phyloP scores from a whole-genome alignment of 2,797 vertebrate genomes.

The Manis javanica region DNA sequence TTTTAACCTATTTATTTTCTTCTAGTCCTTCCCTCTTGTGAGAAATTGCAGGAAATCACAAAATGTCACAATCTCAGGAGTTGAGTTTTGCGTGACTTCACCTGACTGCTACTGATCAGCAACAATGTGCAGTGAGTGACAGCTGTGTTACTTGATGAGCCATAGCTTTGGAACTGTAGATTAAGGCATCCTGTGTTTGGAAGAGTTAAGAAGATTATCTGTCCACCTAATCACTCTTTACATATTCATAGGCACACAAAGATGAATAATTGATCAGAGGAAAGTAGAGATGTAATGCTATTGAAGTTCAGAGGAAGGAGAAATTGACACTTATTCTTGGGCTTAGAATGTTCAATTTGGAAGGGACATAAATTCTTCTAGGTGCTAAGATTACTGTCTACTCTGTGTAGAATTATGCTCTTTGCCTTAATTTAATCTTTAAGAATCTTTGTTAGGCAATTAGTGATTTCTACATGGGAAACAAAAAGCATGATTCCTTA shows the following conservation, averaged over 20 bases:
- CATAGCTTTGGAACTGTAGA: background rate
- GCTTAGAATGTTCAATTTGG: background rate
- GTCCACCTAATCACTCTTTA: background rate
- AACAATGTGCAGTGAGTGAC: background rate
- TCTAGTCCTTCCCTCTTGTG: background rate
- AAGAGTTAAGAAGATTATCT: constrained; percentile 40
- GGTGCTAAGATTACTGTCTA: background rate
- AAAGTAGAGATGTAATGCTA: background rate
- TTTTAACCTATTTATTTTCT: background rate
- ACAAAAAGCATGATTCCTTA: background rate
- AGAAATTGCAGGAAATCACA: background rate
- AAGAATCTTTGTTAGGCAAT: background rate
- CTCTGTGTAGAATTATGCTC: background rate
- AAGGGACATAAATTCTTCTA: background rate
- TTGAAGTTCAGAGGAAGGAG: background rate
- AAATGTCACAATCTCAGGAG: background rate
- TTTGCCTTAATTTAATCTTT: background rate
- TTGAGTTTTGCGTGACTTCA: background rate
- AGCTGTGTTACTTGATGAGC: background rate
- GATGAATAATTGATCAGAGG: constrained; percentile 15
- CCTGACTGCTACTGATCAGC: background rate
- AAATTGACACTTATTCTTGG: background rate
- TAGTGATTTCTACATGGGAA: background rate
- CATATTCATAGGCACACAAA: background rate
- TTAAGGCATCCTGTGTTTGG: background rate